A percentile compares a stretch with the other conserved stretches of the same genome.
Conservation (phyloP, 2,113 vertebrate species). For the Pogona vitticeps region DNA sequence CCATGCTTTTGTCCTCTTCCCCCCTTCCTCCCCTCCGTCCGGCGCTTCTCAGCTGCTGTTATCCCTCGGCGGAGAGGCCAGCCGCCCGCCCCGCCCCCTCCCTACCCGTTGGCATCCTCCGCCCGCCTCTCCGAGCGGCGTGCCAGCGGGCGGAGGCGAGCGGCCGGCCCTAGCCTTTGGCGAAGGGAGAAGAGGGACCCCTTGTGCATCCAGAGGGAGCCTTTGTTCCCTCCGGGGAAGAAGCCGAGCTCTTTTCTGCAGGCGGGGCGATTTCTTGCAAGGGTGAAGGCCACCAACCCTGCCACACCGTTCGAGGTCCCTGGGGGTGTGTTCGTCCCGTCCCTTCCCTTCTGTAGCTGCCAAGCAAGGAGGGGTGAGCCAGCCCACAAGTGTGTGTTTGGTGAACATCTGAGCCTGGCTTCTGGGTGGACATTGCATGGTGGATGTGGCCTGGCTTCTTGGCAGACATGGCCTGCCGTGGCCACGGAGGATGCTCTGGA, state of each 20-base stretch:
- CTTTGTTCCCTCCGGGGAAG: conserved; percentile 48
- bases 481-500: background rate
- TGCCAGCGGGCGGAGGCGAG: conserved; percentile 7
- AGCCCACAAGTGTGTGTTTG: too few relatives aligned
- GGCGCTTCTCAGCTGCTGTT: conserved; percentile 48
- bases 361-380: background rate
- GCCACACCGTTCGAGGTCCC: too few relatives aligned
- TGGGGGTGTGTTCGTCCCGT: too few relatives aligned
- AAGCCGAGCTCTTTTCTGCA: conserved; percentile 1
- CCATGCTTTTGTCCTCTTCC: conserved; percentile 29
- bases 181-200: background rate
- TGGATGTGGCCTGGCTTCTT: too few relatives aligned
- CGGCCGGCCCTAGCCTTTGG: conserved; percentile 20
- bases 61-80: conserved; percentile 32
- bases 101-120: background rate
- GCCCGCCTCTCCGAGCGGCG: background rate
- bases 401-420: too few relatives aligned
- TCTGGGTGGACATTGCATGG: too few relatives aligned
- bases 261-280: fast-evolving
- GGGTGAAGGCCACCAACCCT: fast-evolving
- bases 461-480: background rate
- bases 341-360: background rate
- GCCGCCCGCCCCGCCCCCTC: background rate
- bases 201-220: conserved; percentile 10
- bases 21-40: conserved; percentile 58